These are phyloP conservation scores for Antigone vipio DNA, from an alignment of 2,113 vertebrate species.

Conservation along the genomic window DNA sequence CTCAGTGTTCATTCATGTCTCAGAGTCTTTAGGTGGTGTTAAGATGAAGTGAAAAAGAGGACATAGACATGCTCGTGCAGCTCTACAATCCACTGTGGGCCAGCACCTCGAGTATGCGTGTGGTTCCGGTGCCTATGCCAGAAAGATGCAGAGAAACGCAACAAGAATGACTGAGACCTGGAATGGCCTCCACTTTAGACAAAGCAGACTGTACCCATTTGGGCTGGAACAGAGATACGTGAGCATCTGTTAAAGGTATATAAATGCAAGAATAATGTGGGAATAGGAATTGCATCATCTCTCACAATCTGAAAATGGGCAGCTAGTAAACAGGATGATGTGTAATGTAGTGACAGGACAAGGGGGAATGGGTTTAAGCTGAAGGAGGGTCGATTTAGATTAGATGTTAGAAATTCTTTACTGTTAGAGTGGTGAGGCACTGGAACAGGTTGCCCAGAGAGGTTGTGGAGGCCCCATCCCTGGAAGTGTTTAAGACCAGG, in stretches of 20 bases:
- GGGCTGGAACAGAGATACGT: background rate
- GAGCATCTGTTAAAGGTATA: background rate
- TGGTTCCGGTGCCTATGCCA: too few relatives aligned
- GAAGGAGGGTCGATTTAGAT: too few relatives aligned
- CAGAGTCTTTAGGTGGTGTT: background rate
- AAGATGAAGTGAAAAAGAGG: background rate
- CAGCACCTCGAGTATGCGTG: accelerated
- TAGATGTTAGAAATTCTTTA: too few relatives aligned
- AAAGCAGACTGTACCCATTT: background rate
- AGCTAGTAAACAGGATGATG: background rate
- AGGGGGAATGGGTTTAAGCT: too few relatives aligned
- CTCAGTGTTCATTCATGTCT: background rate
- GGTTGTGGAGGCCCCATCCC: too few relatives aligned
- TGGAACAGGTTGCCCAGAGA: too few relatives aligned
- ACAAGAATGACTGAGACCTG: background rate
- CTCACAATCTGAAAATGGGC: background rate
- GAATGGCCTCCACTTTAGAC: background rate
- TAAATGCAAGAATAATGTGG: too few relatives aligned
- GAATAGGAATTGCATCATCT: background rate
- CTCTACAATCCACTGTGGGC: background rate
- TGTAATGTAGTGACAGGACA: too few relatives aligned
- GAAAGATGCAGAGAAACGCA: background rate
- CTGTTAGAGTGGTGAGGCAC: too few relatives aligned
- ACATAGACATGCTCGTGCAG: background rate
- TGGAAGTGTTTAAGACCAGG: too few relatives aligned